phyloP scores from a whole-genome alignment of 1,140 invertebrate species.

The Frieseomelitta varia region DNA sequence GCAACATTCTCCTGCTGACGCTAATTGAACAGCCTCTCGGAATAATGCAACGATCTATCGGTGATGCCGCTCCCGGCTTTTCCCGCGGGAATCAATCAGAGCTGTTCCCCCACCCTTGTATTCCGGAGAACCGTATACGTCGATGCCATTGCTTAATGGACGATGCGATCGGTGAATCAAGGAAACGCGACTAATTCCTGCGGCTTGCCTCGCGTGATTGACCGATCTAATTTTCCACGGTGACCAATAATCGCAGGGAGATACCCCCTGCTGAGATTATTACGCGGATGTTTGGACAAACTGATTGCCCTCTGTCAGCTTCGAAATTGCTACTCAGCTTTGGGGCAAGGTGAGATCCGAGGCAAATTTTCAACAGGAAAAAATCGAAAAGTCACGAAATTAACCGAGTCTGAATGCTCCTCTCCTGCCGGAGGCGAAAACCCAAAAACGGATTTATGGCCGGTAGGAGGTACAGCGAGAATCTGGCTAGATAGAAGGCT shows the following conservation, averaged over 20 bases:
- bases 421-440: conserved; percentile 68
- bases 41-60: conserved; percentile 44
- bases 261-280: neutral
- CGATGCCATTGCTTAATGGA: conserved; percentile 37
- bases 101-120: conserved; percentile 41
- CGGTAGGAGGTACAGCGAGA: conserved; percentile 65
- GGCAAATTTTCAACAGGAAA: no score
- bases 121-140: conserved; percentile 34
- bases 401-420: conserved; percentile 18
- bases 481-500: conserved; percentile 25
- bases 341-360: neutral
- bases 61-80: conserved; percentile 25
- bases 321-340: neutral
- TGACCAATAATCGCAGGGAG: neutral
- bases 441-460: conserved; percentile 77
- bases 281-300: neutral
- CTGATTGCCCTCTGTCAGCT: neutral
- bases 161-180: conserved; percentile 15
- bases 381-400: conserved; percentile 19
- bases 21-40: conserved; percentile 67
- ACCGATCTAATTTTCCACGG: conserved; percentile 32
- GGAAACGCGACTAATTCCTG: conserved; percentile 30
- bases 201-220: neutral
- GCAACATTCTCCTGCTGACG: conserved; percentile 52
- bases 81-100: conserved; percentile 74